Conservation (phyloP, 2,113 vertebrate genomes). For the Osmerus eperlanus region DNA sequence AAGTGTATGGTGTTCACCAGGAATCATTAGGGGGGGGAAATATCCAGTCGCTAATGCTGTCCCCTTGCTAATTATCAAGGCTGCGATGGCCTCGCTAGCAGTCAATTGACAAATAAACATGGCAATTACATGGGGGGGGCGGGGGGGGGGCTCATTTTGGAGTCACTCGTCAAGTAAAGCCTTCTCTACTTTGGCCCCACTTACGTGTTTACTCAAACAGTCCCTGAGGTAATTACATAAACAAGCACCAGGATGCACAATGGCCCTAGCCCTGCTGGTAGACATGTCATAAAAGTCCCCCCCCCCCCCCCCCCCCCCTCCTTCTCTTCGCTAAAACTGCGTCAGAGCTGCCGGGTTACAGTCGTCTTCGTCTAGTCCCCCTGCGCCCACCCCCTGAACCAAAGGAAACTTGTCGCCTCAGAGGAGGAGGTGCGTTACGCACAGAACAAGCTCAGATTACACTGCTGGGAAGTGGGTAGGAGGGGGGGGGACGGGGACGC, state of each 20-base stretch:
- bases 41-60: background rate
- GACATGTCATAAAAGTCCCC: no score
- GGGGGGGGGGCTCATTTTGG: no score
- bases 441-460: constrained; percentile 49
- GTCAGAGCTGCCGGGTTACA: no score
- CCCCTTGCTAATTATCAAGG: background rate
- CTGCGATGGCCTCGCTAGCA: background rate
- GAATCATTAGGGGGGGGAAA: background rate
- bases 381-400: constrained; percentile 41
- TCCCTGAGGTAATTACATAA: no score
- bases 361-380: constrained; percentile 41
- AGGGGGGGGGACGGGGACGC: constrained; percentile 31
- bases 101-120: background rate
- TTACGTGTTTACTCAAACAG: no score
- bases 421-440: constrained; percentile 44
- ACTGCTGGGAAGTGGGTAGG: constrained; percentile 39
- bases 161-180: no score
- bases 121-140: no score
- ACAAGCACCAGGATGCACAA: no score
- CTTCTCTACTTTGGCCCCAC: no score
- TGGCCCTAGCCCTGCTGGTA: no score
- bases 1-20: background rate
- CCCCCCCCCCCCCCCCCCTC: no score
- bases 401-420: constrained; percentile 56
- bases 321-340: no score